Percentiles rank a stretch among this genome's conserved stretches.
Evolutionary conservation across 2,113 vertebrate genomes (phyloP).

Genomic region (Rhynchomys soricoides): DNA sequence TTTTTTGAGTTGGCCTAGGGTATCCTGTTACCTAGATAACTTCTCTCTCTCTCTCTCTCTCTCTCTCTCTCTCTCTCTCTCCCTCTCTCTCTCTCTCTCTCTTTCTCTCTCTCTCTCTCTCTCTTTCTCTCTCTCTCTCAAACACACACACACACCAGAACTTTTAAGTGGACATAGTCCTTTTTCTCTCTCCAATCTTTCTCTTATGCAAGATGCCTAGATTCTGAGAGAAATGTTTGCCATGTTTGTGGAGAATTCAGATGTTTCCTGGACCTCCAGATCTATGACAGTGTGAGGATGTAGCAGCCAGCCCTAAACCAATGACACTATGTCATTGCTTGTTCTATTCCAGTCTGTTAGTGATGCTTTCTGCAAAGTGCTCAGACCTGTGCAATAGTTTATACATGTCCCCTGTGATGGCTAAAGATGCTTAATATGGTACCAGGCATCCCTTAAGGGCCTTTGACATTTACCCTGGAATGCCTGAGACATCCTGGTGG

Average conservation of each 20-base stretch:
- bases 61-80: not conserved
- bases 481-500: not conserved
- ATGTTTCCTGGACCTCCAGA: not conserved
- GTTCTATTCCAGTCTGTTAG: not conserved
- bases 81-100: too few relatives aligned
- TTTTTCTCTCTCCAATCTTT: not conserved
- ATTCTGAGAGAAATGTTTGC: not conserved
- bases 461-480: not conserved
- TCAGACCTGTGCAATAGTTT: not conserved
- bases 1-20: not conserved
- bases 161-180: not conserved
- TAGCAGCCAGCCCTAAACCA: not conserved
- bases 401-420: not conserved
- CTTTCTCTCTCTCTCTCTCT: too few relatives aligned
- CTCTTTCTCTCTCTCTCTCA: too few relatives aligned
- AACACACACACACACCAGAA: not conserved
- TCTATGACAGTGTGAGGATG: not conserved
- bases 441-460: not conserved
- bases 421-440: not conserved
- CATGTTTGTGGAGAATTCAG: not conserved
- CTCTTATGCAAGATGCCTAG: not conserved
- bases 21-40: not conserved
- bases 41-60: not conserved
- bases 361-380: not conserved
- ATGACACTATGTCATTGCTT: not conserved